phyloP scores from a whole-genome alignment of 1,140 invertebrate genomes.

The Eufriesea mexicana region DNA sequence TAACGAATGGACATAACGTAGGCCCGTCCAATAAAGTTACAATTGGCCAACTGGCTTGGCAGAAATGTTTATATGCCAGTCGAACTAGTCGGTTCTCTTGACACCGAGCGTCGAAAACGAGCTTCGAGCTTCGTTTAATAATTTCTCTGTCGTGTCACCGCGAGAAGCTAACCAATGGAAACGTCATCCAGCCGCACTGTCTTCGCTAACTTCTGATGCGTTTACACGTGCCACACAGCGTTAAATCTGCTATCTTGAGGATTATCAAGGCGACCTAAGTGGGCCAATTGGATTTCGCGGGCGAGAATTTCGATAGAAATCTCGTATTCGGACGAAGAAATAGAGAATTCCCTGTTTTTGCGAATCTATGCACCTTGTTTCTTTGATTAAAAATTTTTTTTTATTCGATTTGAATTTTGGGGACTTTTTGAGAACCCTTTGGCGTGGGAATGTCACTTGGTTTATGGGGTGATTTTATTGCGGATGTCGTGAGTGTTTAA shows the following conservation, averaged over 20 bases:
- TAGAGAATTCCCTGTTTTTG: too few species aligned
- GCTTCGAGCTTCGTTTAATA: neutral
- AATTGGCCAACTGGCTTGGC: neutral
- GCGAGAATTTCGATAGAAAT: too few species aligned
- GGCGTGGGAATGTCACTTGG: too few species aligned
- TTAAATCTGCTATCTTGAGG: slow-evolving; percentile 4
- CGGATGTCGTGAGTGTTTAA: too few species aligned
- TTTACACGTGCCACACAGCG: neutral
- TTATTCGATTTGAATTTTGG: too few species aligned
- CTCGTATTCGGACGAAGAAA: too few species aligned
- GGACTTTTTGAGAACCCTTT: too few species aligned
- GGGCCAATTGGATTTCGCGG: slow-evolving; percentile 39
- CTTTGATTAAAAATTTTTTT: too few species aligned
- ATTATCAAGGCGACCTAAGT: slow-evolving; percentile 17
- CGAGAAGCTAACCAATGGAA: neutral
- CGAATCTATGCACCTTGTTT: too few species aligned
- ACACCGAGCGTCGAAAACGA: neutral
- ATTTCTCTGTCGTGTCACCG: neutral
- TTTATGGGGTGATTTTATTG: too few species aligned
- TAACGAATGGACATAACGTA: neutral
- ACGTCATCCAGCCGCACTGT: neutral
- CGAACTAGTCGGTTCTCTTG: neutral
- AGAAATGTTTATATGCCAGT: neutral
- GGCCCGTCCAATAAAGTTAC: neutral
- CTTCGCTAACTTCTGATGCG: slow-evolving; percentile 4